These are phyloP conservation scores for Theonella swinhoei DNA, from an alignment of 37 sponge, comb jelly and placozoan species.

Conservation along the genomic window DNA sequence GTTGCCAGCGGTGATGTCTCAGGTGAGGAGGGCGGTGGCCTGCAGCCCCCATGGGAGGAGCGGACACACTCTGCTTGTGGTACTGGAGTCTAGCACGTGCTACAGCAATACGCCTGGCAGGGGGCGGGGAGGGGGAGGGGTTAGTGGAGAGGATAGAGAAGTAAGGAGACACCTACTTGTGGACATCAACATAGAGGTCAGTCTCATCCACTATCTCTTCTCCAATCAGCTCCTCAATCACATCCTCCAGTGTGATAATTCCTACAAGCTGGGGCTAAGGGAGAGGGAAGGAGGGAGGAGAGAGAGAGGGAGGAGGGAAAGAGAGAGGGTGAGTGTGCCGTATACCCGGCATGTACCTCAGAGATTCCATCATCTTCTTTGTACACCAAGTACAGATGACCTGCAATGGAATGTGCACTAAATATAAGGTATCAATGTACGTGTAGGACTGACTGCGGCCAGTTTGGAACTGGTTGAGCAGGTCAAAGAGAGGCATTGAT, in stretches of 20 bases:
- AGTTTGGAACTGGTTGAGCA: conserved; percentile 81
- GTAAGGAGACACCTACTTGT: not conserved
- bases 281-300: not conserved
- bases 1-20: not conserved
- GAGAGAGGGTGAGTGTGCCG: not conserved
- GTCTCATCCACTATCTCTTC: conserved; percentile 94
- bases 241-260: conserved; percentile 87
- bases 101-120: conserved; percentile 38
- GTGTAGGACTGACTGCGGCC: conserved; percentile 66
- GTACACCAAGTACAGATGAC: conserved; percentile 72
- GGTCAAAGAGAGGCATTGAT: conserved; percentile 68
- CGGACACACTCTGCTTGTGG: conserved; percentile 33
- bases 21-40: not conserved
- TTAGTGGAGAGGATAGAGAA: no score
- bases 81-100: conserved; percentile 46
- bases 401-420: conserved; percentile 20
- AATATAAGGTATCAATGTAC: not conserved
- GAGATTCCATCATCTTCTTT: conserved; percentile 1
- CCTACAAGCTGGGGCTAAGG: conserved; percentile 60
- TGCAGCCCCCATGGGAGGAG: not conserved
- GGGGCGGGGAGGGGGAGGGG: no score
- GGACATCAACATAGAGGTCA: conserved; percentile 69
- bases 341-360: conserved; percentile 18
- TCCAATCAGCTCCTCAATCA: conserved; percentile 89
- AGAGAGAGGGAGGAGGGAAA: not conserved